Base-by-base conservation (phyloP, 53 echinoderm and acorn worm species). In the Temnopleurus reevesii region DNA sequence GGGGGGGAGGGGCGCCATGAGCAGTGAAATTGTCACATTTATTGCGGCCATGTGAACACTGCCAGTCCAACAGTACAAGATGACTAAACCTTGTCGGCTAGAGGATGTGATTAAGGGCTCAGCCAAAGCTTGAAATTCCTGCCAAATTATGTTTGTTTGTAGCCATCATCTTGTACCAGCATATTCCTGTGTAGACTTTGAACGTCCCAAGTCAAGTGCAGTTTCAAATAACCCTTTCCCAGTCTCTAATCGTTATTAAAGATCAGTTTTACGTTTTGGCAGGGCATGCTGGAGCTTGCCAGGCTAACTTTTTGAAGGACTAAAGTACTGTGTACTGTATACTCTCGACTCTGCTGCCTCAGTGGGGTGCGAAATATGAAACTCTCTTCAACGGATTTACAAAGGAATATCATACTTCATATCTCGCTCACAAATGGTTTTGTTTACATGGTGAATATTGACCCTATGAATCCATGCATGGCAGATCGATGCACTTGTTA, bases 31-130 rank as follows among this genome's bases (percentile, higher is more conserved):
- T n/a, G n/a, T n/a, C n/a, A n/a, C n/a, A 19, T 21, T 4, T 71
- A 8, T 38, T 71, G 36, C 2, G 7, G n/a, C 71, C 41, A 71
- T 41, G 71, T 71, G 23, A 41, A 71, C 71, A 71, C 21, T 3
- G 63, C 63, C 2, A 17, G 2, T 56, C 56, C 41, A 8, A n/a
- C 7, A 38, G n/a, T n/a, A n/a, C n/a, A n/a, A n/a, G n/a, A n/a
- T n/a, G n/a, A n/a, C n/a, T n/a, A n/a, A 71, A 71, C 41, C 71
- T 41, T 38, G 41, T 71, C 36, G 23, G 71, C 71, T 71, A 21
- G 23, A 71, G 71, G 71, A 71, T 71, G 15, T 71, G 71, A 71
- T 71, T 41, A 71, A 41, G 36, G 71, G 71, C 71, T 38, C 41
- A n/a, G n/a, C 71, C 71, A 71, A 38, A 79, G 26, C 17, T 3